phyloP scores from a whole-genome alignment of 2,797 vertebrate genomes.

The Delichon dasypus region DNA sequence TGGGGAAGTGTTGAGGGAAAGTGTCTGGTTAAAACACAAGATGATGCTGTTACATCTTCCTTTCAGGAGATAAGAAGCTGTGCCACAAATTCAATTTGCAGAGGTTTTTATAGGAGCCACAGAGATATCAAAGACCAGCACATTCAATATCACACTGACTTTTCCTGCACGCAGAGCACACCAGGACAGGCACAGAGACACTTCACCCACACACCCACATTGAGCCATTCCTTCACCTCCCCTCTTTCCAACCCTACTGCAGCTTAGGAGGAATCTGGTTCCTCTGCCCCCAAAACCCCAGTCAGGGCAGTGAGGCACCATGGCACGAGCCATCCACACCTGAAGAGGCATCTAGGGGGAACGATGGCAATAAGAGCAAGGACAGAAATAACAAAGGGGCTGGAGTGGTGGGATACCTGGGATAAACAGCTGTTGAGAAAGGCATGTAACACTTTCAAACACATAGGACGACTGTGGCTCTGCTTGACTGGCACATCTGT shows the following conservation, averaged over 20 bases:
- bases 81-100: neutral
- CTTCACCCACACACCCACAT: neutral
- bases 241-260: neutral
- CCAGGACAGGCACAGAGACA: constrained; percentile 18
- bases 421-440: neutral
- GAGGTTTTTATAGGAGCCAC: neutral
- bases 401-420: neutral
- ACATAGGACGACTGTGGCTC: neutral
- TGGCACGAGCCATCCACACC: neutral
- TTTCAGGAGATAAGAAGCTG: constrained; percentile 17
- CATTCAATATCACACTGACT: constrained; percentile 27
- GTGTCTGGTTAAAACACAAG: neutral
- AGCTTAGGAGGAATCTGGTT: neutral
- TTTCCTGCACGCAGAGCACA: constrained; percentile 6
- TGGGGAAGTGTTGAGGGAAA: neutral
- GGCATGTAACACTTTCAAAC: neutral
- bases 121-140: constrained; percentile 5
- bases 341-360: neutral
- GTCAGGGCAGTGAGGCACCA: neutral
- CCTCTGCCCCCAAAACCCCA: neutral
- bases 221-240: neutral
- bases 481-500: neutral
- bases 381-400: neutral
- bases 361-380: neutral
- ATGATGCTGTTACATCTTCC: constrained; percentile 27